These are phyloP conservation scores for Eumaeus atala DNA, from an alignment of 1,140 invertebrate genomes.

Conservation along the genomic window DNA sequence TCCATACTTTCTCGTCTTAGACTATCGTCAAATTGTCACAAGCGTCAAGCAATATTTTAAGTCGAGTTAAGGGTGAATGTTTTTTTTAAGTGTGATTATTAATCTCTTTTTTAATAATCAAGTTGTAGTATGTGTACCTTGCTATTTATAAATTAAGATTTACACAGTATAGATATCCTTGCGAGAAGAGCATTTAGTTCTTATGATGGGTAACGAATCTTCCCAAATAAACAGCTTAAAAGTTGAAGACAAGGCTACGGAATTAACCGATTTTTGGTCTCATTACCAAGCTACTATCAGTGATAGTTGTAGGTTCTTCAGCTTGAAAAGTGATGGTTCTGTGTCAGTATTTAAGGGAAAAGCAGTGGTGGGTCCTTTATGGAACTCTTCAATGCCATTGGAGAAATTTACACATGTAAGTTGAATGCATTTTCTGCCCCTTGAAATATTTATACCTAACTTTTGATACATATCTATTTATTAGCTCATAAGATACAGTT, in stretches of 20 bases:
- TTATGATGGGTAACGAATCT: conserved; percentile 82
- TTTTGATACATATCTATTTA: not conserved
- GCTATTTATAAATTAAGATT: too few species aligned
- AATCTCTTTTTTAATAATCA: too few species aligned
- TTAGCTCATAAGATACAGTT: too few species aligned
- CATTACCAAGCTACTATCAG: conserved; percentile 81
- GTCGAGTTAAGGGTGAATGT: too few species aligned
- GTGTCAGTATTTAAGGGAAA: conserved; percentile 85
- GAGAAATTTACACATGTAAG: conserved; percentile 83
- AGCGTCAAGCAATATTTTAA: too few species aligned
- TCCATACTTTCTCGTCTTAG: too few species aligned
- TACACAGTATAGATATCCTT: too few species aligned
- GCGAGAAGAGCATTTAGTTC: not conserved
- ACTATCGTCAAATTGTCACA: too few species aligned
- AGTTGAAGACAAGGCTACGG: conserved; percentile 83
- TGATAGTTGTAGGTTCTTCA: conserved; percentile 70
- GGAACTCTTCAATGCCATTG: conserved; percentile 79
- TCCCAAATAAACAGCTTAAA: conserved; percentile 82
- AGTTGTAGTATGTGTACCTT: too few species aligned
- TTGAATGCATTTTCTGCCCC: conserved; percentile 6
- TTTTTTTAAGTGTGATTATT: too few species aligned
- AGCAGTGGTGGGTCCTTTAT: conserved; percentile 76
- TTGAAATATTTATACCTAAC: not conserved
- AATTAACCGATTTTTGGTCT: conserved; percentile 85
- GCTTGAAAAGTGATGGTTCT: conserved; percentile 75